Evolutionary conservation across 2,888 invertebrate genomes (phyloP), one percentile per base, ranked within the genome.

Genomic region (Drosophila bunnanda): DNA sequence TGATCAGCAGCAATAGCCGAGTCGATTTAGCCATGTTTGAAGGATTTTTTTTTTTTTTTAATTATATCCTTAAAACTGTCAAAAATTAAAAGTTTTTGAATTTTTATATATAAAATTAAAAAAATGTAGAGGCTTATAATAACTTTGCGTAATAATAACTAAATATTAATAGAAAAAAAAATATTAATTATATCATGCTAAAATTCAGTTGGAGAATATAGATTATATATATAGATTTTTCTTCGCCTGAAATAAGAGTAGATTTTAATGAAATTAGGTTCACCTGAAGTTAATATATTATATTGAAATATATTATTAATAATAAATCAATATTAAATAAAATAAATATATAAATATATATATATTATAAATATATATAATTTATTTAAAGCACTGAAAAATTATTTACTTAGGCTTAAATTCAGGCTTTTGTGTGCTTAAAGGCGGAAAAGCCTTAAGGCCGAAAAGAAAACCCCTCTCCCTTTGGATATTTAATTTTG

Each of bases 401-500:
- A 50, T 20, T 13, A 32, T 32, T 32, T 20, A 32, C 50, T 13
- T 32, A 5, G 8, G 5, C 39, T 30, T 41, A 15, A 56, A 32
- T 32, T 17, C 10, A 10, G 30, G 22, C n/a, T 22, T 54, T 59
- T 32, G n/a, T 30, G 30, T 41, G 9, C 32, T 41, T 60, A 57
- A 17, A 41, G 39, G 7, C 59, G 22, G 57, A 10, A 17, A 39
- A 60, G 32, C 57, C 57, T 34, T 60, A 56, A 60, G 57, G 39
- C 43, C 60, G 25, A 32, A 8, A 12, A 17, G 28, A 4, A 28
- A 28, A n/a, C 34, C 28, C 44, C 38, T 9, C 39, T 38, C 44
- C 41, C 8, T 22, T 34, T 53, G 30, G 30, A 44, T 62, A 59
- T 80, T 80, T 59, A 76, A 74, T 53, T 71, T 76, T 55, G 48